These are phyloP conservation scores for Brachionus sp. DNA, from an alignment of 1,140 invertebrate genomes.

Conservation along the genomic window DNA sequence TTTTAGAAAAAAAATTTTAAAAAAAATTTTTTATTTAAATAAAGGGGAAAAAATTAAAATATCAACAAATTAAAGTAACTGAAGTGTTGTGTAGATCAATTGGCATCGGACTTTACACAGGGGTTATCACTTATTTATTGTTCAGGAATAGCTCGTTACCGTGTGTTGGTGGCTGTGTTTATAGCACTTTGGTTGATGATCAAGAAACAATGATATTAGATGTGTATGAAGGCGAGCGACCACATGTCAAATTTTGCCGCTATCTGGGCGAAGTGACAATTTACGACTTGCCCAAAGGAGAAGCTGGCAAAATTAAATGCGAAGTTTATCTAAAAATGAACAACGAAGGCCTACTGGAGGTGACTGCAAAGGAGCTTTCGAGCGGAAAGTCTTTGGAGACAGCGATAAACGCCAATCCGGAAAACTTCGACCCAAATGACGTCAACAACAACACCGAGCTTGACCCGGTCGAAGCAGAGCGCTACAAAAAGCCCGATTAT, in stretches of 20 bases:
- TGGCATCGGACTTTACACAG: constrained; percentile 40
- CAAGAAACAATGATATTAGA: constrained; percentile 37
- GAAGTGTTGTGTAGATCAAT: constrained; percentile 37
- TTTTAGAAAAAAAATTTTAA: no score
- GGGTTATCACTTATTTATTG: constrained; percentile 39
- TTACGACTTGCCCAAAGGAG: constrained; percentile 31
- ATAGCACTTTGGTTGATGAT: constrained; percentile 36
- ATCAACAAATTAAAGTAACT: constrained; percentile 44
- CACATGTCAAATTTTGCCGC: constrained; percentile 42
- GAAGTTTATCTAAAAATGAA: constrained; percentile 43
- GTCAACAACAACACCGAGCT: constrained; percentile 25
- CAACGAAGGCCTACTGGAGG: constrained; percentile 37
- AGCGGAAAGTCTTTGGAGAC: not conserved
- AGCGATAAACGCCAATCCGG: constrained; percentile 33
- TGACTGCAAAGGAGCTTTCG: not conserved
- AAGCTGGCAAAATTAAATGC: constrained; percentile 35
- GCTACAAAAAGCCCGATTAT: constrained; percentile 36
- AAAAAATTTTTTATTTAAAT: not conserved
- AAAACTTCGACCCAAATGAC: constrained; percentile 4
- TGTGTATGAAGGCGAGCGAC: constrained; percentile 40
- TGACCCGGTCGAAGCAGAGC: constrained; percentile 39
- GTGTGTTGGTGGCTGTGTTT: constrained; percentile 30
- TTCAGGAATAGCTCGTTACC: constrained; percentile 37
- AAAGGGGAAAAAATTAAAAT: constrained; percentile 40
- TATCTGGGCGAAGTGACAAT: constrained; percentile 43